A percentile compares a stretch with the other conserved stretches of the same genome.
Evolutionary conservation across 2,888 invertebrate species (phyloP).

Genomic region (Netelia melanura): DNA sequence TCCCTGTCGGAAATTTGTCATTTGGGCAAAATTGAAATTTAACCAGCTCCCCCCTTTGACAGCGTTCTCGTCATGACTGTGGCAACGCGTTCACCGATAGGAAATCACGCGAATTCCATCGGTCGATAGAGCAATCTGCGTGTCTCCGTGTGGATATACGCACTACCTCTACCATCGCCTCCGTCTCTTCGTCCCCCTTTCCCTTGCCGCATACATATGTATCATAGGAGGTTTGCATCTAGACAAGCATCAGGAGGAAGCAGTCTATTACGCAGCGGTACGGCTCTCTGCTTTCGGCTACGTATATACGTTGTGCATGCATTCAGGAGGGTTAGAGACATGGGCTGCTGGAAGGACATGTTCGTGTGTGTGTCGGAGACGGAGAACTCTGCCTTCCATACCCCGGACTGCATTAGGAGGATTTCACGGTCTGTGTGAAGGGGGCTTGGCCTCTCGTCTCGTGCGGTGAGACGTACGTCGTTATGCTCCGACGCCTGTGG

Average conservation of each 20-base stretch:
- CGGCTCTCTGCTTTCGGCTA: constrained; percentile 11
- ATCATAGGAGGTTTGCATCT: constrained; percentile 58
- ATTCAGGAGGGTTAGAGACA: constrained; percentile 46
- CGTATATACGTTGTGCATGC: constrained; percentile 32
- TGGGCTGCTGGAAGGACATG: constrained; percentile 41
- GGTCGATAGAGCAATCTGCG: constrained; percentile 65
- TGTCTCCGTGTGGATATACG: constrained; percentile 26
- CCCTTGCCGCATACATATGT: constrained; percentile 60
- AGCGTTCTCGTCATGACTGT: constrained; percentile 51
- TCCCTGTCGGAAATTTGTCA: no score
- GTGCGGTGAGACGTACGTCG: constrained; percentile 64
- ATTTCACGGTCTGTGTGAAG: constrained; percentile 70
- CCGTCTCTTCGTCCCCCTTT: background rate
- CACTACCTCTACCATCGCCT: background rate
- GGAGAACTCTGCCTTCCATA: background rate
- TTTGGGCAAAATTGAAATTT: no score
- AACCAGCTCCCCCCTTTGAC: no score
- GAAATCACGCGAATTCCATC: constrained; percentile 58
- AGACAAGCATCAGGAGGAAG: constrained; percentile 62
- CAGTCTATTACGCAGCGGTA: constrained; percentile 68
- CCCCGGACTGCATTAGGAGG: constrained; percentile 70
- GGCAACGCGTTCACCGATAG: constrained; percentile 61
- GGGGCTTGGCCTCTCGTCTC: constrained; percentile 60
- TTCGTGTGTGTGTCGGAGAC: constrained; percentile 7
- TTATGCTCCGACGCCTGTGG: constrained; percentile 59